Percentiles rank a stretch among this genome's conserved stretches.
These are phyloP conservation scores for Gerris lacustris DNA, from an alignment of 2,888 invertebrate genomes.

Conservation along the genomic window DNA sequence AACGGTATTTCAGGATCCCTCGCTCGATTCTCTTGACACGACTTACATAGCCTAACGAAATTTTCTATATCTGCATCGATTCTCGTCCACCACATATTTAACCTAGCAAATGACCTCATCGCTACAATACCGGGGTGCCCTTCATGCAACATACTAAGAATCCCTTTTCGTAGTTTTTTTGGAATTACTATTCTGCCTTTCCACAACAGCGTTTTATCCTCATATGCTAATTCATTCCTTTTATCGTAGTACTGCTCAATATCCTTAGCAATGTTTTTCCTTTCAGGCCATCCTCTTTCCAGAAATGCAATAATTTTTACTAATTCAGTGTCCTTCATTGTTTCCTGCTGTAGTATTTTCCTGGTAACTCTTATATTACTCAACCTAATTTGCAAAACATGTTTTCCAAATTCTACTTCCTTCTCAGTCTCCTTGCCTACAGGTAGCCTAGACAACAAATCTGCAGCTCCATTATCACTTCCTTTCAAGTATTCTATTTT, in stretches of 20 bases:
- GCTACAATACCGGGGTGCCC: no score
- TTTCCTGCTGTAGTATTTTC: neutral
- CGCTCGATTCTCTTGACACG: no score
- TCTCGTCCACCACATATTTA: no score
- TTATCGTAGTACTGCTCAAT: neutral
- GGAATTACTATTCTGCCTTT: constrained; percentile 18
- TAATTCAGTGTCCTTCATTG: neutral
- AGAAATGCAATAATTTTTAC: neutral
- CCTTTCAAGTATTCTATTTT: constrained; percentile 2
- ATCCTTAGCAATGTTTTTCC: neutral
- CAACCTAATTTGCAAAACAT: neutral
- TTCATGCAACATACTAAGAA: no score
- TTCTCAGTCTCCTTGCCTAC: neutral
- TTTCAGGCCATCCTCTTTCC: constrained; percentile 2
- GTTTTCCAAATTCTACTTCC: neutral
- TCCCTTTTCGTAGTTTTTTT: no score
- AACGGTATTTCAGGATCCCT: no score
- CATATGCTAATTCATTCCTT: constrained; percentile 9
- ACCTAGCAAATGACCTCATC: no score
- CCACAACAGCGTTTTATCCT: constrained; percentile 16
- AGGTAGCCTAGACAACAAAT: constrained; percentile 18
- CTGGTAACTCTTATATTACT: neutral
- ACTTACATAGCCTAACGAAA: no score
- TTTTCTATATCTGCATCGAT: no score
- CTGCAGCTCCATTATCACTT: constrained; percentile 13